Base-by-base conservation (phyloP, 2,113 vertebrate genomes). In the Tachycineta bicolor region DNA sequence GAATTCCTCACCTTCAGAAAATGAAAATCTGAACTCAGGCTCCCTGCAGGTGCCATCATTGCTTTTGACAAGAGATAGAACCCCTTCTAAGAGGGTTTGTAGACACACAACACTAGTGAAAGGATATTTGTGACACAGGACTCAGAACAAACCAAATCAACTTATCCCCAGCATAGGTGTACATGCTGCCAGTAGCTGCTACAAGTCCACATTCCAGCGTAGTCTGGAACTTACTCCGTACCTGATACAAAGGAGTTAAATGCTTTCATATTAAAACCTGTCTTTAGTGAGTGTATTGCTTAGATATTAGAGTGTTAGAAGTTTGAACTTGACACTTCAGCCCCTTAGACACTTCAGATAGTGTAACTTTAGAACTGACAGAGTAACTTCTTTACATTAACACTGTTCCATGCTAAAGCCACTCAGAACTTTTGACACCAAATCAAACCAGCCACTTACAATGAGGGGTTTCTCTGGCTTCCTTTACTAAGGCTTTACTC, bases 401-500 rank as follows among this genome's bases (percentile, higher is more conserved):
- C 22, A 33, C 23, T 71, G n/a, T 5, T 87, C 34, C 14, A 78
- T 26, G 55, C 68, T 77, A 80, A 60, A 91, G 68, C 22, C 50
- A 79, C 64, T 89, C 34, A 64, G 31, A 67, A 74, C 59, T 24
- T 77, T 74, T 43, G 53, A 85, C 67, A 60, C 22, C 53, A 70
- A 34, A 90, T 25, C 43, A 95, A 95, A 93, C 31, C 60, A 81
- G 55, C 29, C 86, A 89, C 95, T 95, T 91, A 88, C 19, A 78
- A 64, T 26, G 46, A 81, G n/a, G 87, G n/a, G 23, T 76, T 96
- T 69, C 87, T 93, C 77, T 64, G 74, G 60, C 56, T 92, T 94
- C 47, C n/a, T 79, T 89, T 82, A 70, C 39, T 64, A 81, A 46
- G 37, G 37, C 37, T 37, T 37, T 37, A 37, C 37, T 37, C 37